These are phyloP conservation scores for Aphelenchoides besseyi DNA, from an alignment of 1,140 invertebrate genomes.

Conservation along the genomic window DNA sequence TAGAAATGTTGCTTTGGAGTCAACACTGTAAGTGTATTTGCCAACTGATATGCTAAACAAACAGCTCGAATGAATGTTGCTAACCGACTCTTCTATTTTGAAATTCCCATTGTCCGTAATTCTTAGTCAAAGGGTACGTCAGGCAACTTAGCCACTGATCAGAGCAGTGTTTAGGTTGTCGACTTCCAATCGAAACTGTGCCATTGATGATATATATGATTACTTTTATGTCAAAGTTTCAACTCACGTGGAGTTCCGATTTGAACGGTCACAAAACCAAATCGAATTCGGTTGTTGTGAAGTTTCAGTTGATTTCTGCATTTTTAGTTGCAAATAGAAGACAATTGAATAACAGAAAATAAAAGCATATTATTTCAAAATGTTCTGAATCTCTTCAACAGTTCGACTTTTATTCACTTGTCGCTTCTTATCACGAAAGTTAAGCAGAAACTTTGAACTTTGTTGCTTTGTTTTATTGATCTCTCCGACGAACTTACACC, in stretches of 20 bases:
- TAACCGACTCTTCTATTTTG: too few species aligned
- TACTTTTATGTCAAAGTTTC: too few species aligned
- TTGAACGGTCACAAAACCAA: neutral
- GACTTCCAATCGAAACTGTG: neutral
- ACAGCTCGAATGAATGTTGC: neutral
- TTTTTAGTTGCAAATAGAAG: neutral
- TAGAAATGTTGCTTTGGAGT: neutral
- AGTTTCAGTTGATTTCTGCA: neutral
- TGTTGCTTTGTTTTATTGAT: neutral
- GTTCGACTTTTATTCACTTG: neutral
- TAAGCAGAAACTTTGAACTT: neutral
- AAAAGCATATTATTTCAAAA: neutral
- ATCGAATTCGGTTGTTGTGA: neutral
- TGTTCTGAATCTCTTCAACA: neutral
- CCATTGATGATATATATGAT: too few species aligned
- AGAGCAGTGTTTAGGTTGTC: neutral
- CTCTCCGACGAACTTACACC: too few species aligned
- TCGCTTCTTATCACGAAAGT: too few species aligned
- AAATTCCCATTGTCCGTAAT: too few species aligned
- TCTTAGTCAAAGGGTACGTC: neutral
- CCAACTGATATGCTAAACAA: neutral
- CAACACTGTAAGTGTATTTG: neutral
- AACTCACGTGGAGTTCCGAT: neutral
- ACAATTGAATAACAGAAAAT: neutral
- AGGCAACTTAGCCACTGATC: neutral